These are phyloP conservation scores for Mungos mungo DNA, from an alignment of 2,113 vertebrate genomes.

Conservation along the genomic window DNA sequence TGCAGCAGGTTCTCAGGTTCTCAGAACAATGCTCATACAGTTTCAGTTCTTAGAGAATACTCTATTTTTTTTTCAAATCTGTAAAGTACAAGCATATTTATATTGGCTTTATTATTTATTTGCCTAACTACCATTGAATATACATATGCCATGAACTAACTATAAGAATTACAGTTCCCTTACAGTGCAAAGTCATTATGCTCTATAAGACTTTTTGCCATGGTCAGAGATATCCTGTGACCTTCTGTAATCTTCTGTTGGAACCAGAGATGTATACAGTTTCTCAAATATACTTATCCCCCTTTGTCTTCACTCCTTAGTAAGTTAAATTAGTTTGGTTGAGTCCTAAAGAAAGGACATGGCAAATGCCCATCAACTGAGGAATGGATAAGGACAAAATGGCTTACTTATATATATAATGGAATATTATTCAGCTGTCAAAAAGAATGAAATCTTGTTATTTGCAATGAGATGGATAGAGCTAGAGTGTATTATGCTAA, in stretches of 20 bases:
- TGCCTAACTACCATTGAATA: not conserved
- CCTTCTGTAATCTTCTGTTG: not conserved
- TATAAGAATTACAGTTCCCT: not conserved
- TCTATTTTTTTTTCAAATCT: not conserved
- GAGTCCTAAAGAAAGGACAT: not conserved
- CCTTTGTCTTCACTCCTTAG: not conserved
- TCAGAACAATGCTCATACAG: not conserved
- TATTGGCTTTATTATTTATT: not conserved
- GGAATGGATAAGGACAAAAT: too few species aligned
- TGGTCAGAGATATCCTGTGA: not conserved
- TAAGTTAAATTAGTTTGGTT: not conserved
- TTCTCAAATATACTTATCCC: not conserved
- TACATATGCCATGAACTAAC: not conserved
- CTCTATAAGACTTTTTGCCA: not conserved
- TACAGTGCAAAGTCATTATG: not conserved
- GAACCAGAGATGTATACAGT: not conserved
- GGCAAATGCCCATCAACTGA: too few species aligned
- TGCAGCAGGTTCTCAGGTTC: not conserved
- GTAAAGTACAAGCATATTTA: not conserved
- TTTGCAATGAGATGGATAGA: too few species aligned
- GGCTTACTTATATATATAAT: too few species aligned
- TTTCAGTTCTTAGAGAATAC: not conserved
- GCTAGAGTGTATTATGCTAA: too few species aligned
- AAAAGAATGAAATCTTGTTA: too few species aligned
- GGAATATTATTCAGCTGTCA: too few species aligned